A percentile compares a stretch with the other conserved stretches of the same genome.
These are phyloP conservation scores for Porites divaricata DNA, from an alignment of 92 coral and sea anemone species.

Conservation along the genomic window DNA sequence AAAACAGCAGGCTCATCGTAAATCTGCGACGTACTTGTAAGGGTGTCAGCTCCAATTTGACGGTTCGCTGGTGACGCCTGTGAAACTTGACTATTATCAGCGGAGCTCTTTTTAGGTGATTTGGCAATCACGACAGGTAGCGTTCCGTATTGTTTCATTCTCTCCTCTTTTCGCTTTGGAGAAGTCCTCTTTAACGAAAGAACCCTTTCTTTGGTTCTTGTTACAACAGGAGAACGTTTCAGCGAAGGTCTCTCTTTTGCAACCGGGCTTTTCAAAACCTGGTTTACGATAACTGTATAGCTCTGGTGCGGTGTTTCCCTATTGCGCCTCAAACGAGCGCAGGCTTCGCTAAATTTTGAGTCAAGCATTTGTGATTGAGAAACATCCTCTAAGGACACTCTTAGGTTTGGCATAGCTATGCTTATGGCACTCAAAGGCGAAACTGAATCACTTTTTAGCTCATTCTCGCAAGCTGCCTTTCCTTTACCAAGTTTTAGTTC, in stretches of 20 bases:
- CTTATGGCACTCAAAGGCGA: constrained; percentile 25
- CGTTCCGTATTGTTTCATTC: constrained; percentile 48
- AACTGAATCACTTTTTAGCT: neutral
- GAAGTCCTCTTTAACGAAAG: constrained; percentile 19
- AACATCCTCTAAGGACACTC: constrained; percentile 39
- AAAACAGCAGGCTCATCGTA: neutral
- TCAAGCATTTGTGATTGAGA: constrained; percentile 19
- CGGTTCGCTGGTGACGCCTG: constrained; percentile 3
- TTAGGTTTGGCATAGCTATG: constrained; percentile 28
- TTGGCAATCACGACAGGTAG: constrained; percentile 52
- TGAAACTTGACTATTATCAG: neutral
- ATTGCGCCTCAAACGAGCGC: constrained; percentile 28
- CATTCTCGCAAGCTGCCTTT: neutral
- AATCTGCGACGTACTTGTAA: neutral
- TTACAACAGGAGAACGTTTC: neutral
- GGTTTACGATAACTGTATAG: constrained; percentile 1
- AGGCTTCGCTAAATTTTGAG: constrained; percentile 38
- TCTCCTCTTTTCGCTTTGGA: constrained; percentile 45
- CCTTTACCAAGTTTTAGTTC: neutral
- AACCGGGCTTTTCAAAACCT: neutral
- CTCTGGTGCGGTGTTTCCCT: neutral
- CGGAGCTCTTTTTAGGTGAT: constrained; percentile 45
- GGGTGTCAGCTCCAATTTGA: neutral
- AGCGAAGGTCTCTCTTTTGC: constrained; percentile 1
- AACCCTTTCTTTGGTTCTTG: neutral